Percentiles rank a stretch among this genome's conserved stretches.
phyloP scores from a whole-genome alignment of 1,140 invertebrate species.

The Tetragnatha versicolor region DNA sequence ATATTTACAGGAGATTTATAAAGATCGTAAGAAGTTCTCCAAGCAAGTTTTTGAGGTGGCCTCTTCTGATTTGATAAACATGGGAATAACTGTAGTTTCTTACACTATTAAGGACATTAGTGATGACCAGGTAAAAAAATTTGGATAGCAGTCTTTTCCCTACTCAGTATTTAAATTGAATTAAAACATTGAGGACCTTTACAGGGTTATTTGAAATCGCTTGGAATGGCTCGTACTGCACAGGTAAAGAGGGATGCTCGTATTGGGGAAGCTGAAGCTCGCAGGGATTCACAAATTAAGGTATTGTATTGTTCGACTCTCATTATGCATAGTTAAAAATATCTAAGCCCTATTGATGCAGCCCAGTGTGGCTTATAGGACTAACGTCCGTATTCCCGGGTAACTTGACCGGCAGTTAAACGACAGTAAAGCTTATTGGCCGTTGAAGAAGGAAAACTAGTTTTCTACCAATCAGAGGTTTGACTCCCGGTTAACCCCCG shows the following conservation, averaged over 20 bases:
- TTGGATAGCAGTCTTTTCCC: neutral
- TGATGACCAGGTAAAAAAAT: slow-evolving; percentile 73
- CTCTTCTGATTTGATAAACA: slow-evolving; percentile 94
- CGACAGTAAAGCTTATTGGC: no score
- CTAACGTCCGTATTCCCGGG: no score
- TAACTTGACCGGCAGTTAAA: no score
- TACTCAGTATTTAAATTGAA: neutral
- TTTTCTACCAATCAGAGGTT: no score
- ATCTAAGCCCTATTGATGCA: no score
- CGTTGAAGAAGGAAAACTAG: no score
- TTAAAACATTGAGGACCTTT: neutral
- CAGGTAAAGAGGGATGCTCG: slow-evolving; percentile 96
- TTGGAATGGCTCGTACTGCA: slow-evolving; percentile 95
- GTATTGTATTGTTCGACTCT: neutral
- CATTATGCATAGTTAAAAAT: neutral
- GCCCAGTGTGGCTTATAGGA: no score
- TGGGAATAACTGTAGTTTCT: slow-evolving; percentile 98
- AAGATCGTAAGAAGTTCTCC: slow-evolving; percentile 98
- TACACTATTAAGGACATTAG: slow-evolving; percentile 97
- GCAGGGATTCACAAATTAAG: slow-evolving; percentile 82
- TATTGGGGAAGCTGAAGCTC: slow-evolving; percentile 94
- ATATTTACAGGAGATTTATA: slow-evolving; percentile 84
- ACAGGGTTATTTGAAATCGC: slow-evolving; percentile 93
- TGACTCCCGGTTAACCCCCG: no score
- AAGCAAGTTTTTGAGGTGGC: slow-evolving; percentile 94